phyloP scores from a whole-genome alignment of 2,797 vertebrate species.

The Huso huso region DNA sequence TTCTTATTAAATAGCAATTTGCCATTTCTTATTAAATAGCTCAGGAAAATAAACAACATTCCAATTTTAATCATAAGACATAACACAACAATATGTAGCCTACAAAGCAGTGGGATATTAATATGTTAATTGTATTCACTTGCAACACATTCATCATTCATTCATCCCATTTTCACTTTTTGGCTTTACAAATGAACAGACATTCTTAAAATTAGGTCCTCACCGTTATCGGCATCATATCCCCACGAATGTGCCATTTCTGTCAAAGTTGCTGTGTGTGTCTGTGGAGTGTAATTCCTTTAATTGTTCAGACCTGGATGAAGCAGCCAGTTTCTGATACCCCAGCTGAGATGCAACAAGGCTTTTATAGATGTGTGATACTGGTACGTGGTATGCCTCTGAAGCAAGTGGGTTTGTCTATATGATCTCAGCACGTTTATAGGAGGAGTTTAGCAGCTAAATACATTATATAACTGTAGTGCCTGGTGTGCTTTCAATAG shows the following conservation, averaged over 20 bases:
- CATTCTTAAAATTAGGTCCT: conserved; percentile 25
- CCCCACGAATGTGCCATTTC: conserved; percentile 63
- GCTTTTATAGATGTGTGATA: conserved; percentile 51
- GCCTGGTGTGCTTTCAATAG: conserved; percentile 17
- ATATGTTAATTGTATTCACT: not conserved
- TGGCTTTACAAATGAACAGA: not conserved
- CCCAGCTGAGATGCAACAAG: conserved; percentile 42
- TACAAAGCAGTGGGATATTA: not conserved
- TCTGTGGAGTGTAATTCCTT: conserved; percentile 26
- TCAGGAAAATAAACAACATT: not conserved
- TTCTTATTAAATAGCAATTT: too few species aligned
- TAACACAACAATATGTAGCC: not conserved
- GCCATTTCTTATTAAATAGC: too few species aligned
- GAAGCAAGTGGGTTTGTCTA: conserved; percentile 35
- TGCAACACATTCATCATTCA: not conserved
- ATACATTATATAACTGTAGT: too few species aligned
- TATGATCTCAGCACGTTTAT: conserved; percentile 38
- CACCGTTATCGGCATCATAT: conserved; percentile 60
- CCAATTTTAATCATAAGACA: not conserved
- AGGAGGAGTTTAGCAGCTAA: conserved; percentile 43
- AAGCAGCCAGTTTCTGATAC: conserved; percentile 34
- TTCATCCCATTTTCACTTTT: not conserved
- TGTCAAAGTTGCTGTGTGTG: conserved; percentile 20
- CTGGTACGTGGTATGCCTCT: conserved; percentile 19
- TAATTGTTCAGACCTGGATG: conserved; percentile 19